Percentiles rank a stretch among this genome's conserved stretches.
Evolutionary conservation across 2,113 vertebrate species (phyloP).

Genomic region (Tyto alba): DNA sequence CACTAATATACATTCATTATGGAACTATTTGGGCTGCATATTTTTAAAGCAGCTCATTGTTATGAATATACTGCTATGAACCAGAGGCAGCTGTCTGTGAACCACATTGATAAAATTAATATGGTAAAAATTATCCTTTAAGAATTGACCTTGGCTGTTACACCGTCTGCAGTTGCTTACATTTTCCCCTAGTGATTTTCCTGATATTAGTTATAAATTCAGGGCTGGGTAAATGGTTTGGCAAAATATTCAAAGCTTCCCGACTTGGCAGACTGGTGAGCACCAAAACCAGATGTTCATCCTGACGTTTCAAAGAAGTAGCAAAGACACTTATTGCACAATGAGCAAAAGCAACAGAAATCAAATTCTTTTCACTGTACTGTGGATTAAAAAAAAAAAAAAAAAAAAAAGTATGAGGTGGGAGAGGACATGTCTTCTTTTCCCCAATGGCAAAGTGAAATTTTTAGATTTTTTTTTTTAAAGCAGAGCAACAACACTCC

Average conservation of each 20-base stretch:
- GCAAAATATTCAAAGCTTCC: constrained; percentile 32
- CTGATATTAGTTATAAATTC: constrained; percentile 33
- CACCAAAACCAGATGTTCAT: constrained; percentile 47
- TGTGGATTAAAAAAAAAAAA: not conserved
- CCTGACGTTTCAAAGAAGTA: not conserved
- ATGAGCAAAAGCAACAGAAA: not conserved
- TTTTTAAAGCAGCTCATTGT: constrained; percentile 1
- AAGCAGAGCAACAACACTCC: not conserved
- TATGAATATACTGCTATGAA: not conserved
- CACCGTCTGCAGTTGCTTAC: not conserved
- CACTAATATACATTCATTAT: not conserved
- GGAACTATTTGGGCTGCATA: not conserved
- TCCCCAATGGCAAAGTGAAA: not conserved
- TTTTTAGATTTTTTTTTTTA: not conserved
- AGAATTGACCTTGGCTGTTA: constrained; percentile 22
- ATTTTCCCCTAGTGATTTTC: constrained; percentile 8
- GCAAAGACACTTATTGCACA: not conserved
- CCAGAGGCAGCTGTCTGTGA: not conserved
- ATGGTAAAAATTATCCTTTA: not conserved
- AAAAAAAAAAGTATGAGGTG: not conserved
- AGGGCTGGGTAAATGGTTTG: constrained; percentile 16
- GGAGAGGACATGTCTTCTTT: not conserved
- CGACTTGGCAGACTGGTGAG: not conserved
- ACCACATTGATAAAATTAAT: constrained; percentile 8
- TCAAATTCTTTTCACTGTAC: not conserved